A percentile compares a stretch with the other conserved stretches of the same genome.
phyloP scores from a whole-genome alignment of 2,888 invertebrate species.

The Anticlea derivata region DNA sequence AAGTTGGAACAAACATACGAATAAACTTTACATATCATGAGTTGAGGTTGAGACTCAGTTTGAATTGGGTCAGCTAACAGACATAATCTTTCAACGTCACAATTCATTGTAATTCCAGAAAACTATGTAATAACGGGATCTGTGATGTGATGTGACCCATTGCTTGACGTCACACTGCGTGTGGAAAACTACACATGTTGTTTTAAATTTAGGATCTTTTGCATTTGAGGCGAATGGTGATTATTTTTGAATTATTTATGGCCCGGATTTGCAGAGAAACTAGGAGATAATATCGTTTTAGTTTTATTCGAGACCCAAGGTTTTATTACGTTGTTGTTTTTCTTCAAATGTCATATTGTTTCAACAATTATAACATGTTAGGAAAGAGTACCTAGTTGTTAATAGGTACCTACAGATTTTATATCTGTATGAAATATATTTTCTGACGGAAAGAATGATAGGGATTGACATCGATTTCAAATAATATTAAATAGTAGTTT shows the following conservation, averaged over 20 bases:
- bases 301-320: no score
- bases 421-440: no score
- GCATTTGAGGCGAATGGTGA: slow-evolving; percentile 11
- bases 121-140: slow-evolving; percentile 5
- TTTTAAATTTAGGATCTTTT: slow-evolving; percentile 3
- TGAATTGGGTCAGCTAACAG: slow-evolving; percentile 26
- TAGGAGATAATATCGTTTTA: no score
- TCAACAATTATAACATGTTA: no score
- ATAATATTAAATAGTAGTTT: no score
- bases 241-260: slow-evolving; percentile 12
- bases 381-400: no score
- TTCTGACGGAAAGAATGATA: no score
- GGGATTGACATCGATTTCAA: no score
- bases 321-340: neutral
- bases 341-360: neutral
- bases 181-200: slow-evolving; percentile 8
- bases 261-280: no score
- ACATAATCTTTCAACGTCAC: neutral
- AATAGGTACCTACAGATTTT: no score
- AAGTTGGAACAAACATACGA: slow-evolving; percentile 16
- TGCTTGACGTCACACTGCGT: slow-evolving; percentile 14
- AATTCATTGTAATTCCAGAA: slow-evolving; percentile 11
- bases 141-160: neutral
- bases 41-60: slow-evolving; percentile 9
- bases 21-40: slow-evolving; percentile 20